phyloP scores from a whole-genome alignment of 2,888 invertebrate species.

The Ligdia adustata region DNA sequence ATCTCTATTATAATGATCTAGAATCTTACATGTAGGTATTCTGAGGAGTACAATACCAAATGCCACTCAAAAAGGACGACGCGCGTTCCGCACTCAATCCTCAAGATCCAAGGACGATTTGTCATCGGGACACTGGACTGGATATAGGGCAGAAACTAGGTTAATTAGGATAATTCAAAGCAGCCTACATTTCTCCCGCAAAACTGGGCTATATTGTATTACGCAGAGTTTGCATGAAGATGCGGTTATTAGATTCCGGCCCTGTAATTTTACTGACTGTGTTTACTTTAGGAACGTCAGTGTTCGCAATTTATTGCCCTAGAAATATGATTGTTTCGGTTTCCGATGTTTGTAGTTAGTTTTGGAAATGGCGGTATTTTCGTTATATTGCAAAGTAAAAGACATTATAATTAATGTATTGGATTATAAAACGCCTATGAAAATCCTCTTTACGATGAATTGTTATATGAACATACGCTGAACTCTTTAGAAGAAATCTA shows the following conservation, averaged over 20 bases:
- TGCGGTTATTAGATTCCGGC: constrained; percentile 20
- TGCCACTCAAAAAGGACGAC: no score
- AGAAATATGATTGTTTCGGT: constrained; percentile 1
- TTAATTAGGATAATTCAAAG: constrained; percentile 27
- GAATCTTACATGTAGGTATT: no score
- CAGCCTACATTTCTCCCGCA: constrained; percentile 22
- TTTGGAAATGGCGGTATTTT: not conserved
- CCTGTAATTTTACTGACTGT: constrained; percentile 11
- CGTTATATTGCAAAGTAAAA: no score
- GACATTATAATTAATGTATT: no score
- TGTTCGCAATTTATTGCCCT: constrained; percentile 1
- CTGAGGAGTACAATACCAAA: no score
- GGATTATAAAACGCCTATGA: no score
- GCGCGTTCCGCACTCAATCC: no score
- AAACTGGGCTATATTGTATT: constrained; percentile 23
- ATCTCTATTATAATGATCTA: no score
- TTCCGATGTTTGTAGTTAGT: not conserved
- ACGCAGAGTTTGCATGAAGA: constrained; percentile 18
- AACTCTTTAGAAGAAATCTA: no score
- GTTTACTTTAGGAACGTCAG: constrained; percentile 8
- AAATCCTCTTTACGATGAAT: no score
- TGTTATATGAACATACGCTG: no score
- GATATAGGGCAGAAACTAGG: constrained; percentile 21
- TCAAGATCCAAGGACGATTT: constrained; percentile 10
- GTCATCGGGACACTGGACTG: constrained; percentile 25